Base-by-base conservation (phyloP, 2,888 invertebrate genomes). In the Cryptocheilus praepositus region DNA sequence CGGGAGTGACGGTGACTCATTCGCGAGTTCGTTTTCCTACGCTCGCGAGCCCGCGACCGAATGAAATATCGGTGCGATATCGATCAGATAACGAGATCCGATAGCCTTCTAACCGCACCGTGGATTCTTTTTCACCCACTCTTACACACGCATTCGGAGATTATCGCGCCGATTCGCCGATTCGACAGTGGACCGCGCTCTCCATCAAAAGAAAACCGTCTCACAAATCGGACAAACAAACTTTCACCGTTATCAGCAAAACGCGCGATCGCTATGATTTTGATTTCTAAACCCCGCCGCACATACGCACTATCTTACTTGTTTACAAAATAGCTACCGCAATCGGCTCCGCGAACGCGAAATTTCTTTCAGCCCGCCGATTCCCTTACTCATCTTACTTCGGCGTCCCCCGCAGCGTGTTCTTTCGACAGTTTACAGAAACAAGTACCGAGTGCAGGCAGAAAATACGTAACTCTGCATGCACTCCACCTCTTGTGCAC, bases 41-140 rank as follows among this genome's bases (percentile, higher is more conserved):
- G 22, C 16, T 36, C 18, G 44, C 25, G 45, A 46, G 28, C 25
- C 36, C 53, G 21, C 28, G 53, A 44, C 56, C 25, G 55, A 57
- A 60, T 65, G 69, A 70, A 70, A 67, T 61, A 64, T 36, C 60
- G 11, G 28, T 19, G 5, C 5, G 61, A 65, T 67, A 68, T 68
- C 55, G 62, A 53, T 68, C 64, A 49, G 73, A 65, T 74, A 65
- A 70, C 11, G 36, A 7, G 49, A 15, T 15, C 2, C 2, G 70
- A 62, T 53, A 69, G 22, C 56, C 53, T 22, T 18, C 52, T 16
- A 61, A 55, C 51, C 28, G 58, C n/a, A 58, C 52, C 46, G 18
- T 28, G 45, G 46, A 36, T 36, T 61, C 60, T 67, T 70, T 64
- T 64, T 58, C 11, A 4, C 3, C 36, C 1, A 5, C 36, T 36